A percentile compares a stretch with the other conserved stretches of the same genome.
Evolutionary conservation across 2,888 invertebrate species (phyloP).

Genomic region (Coleophora flavipennella): DNA sequence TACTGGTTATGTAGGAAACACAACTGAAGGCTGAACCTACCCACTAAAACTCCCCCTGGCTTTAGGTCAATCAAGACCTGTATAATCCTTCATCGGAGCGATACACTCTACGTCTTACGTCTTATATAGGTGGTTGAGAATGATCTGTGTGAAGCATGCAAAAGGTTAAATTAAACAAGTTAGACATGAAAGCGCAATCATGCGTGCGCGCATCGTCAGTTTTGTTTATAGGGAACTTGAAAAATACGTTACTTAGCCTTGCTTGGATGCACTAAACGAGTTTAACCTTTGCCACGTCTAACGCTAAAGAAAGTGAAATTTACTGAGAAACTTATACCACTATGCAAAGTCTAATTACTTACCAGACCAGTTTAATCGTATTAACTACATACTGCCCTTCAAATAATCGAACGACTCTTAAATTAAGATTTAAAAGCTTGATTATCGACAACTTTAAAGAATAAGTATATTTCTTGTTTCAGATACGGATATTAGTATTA

Average conservation of each 20-base stretch:
- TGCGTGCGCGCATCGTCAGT: slow-evolving; percentile 13
- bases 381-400: too few relatives aligned
- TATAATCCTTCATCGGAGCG: too few relatives aligned
- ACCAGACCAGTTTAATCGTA: slow-evolving; percentile 16
- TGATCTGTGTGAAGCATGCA: too few relatives aligned
- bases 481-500: slow-evolving; percentile 64
- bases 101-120: too few relatives aligned
- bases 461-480: slow-evolving; percentile 19
- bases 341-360: slow-evolving; percentile 20
- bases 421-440: neutral
- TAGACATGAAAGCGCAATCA: slow-evolving; percentile 13
- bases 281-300: slow-evolving; percentile 17
- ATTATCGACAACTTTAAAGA: neutral
- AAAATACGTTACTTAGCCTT: slow-evolving; percentile 9
- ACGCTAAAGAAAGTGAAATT: slow-evolving; percentile 30
- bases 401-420: neutral
- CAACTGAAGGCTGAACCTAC: too few relatives aligned
- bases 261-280: slow-evolving; percentile 6
- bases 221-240: slow-evolving; percentile 11
- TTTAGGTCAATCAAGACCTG: too few relatives aligned
- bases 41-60: too few relatives aligned
- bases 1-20: too few relatives aligned
- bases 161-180: slow-evolving; percentile 1
- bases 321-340: slow-evolving; percentile 13
- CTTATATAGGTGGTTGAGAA: too few relatives aligned